Percentiles rank a stretch among this genome's conserved stretches.
Conservation (phyloP, 2,113 vertebrate genomes). For the Panthera tigris region DNA sequence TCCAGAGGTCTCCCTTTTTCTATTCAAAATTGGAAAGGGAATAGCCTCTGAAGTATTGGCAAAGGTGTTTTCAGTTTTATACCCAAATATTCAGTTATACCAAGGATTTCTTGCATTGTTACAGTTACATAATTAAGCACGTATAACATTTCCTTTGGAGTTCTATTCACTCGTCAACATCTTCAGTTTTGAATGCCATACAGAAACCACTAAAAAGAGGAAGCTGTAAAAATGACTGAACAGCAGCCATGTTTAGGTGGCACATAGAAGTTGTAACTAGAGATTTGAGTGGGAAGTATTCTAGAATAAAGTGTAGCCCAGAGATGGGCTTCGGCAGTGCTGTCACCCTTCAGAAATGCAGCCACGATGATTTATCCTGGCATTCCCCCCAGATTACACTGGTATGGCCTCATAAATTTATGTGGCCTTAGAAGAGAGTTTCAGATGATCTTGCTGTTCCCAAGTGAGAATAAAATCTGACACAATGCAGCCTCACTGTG, state of each 20-base stretch:
- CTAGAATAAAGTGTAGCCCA: neutral
- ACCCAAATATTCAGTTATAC: neutral
- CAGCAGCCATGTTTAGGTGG: neutral
- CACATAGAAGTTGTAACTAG: too few species aligned
- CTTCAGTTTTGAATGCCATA: neutral
- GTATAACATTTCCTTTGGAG: neutral
- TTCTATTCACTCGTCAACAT: neutral
- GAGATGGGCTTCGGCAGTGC: too few species aligned
- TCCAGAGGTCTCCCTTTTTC: neutral
- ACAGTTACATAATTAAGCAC: neutral
- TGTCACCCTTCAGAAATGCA: neutral
- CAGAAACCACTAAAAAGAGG: neutral
- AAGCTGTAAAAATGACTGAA: neutral
- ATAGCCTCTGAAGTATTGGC: neutral
- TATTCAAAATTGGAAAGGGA: slow-evolving; percentile 1
- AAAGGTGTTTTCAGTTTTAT: neutral
- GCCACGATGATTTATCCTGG: neutral
- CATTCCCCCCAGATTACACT: neutral
- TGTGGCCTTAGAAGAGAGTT: neutral
- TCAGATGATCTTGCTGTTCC: neutral
- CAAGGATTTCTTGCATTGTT: neutral
- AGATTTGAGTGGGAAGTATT: neutral
- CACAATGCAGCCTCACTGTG: neutral
- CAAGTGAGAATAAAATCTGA: neutral
- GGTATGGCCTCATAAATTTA: neutral